Percentiles rank a stretch among this genome's conserved stretches.
phyloP scores from a whole-genome alignment of 2,113 vertebrate species.

The Oreochromis tanganicae region DNA sequence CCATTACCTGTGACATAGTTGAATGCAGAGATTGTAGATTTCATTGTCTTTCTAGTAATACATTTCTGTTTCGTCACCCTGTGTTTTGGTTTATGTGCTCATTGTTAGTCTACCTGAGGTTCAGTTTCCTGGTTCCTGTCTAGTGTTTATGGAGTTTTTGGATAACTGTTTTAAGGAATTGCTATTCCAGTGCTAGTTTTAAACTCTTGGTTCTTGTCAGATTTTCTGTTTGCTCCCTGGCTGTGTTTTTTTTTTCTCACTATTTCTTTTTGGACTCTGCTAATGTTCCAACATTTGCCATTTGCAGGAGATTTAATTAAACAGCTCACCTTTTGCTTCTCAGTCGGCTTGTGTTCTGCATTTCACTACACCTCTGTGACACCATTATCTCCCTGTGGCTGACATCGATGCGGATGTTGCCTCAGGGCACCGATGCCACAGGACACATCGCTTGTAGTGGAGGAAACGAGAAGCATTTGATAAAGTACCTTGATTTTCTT shows the following conservation, averaged over 20 bases:
- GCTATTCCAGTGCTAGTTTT: accelerated
- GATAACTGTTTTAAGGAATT: neutral
- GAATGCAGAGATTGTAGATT: neutral
- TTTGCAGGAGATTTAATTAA: neutral
- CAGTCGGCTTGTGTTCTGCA: neutral
- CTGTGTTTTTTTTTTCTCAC: neutral
- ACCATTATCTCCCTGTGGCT: neutral
- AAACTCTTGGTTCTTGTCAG: neutral
- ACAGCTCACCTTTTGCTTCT: neutral
- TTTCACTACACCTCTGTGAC: neutral
- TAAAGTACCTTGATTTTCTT: neutral
- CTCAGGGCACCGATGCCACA: neutral
- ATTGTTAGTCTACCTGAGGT: neutral
- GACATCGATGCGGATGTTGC: accelerated
- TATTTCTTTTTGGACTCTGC: neutral
- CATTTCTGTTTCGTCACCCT: neutral
- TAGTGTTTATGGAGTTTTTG: accelerated
- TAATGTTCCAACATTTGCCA: neutral
- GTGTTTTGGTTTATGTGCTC: neutral
- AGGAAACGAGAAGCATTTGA: neutral
- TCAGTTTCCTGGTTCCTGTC: neutral
- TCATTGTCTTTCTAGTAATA: neutral
- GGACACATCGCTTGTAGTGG: accelerated
- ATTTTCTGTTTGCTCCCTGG: neutral
- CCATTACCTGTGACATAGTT: accelerated